Evolutionary conservation across 1,140 invertebrate species (phyloP), one percentile per base, ranked within the genome.

Genomic region (Myzus persicae): DNA sequence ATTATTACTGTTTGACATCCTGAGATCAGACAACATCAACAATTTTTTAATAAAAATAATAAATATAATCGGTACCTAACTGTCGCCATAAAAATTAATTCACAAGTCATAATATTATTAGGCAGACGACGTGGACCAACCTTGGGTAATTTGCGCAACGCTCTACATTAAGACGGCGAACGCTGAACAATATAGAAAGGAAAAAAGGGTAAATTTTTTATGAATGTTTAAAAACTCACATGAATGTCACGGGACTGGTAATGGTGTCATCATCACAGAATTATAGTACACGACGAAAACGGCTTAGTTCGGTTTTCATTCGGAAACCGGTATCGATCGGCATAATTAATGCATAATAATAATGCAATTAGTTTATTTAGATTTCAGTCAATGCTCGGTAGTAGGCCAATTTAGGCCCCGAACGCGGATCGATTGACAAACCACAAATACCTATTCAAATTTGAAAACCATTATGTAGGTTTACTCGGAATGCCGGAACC

Each of bases 1-100:
- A 85, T 93, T 93, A 85, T 51, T 93, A 54, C 67, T 84, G 76
- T 48, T 84, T 82, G 91, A 93, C 91, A 93, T 93, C 5, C 91
- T 93, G 36, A 22, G 26, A 67, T 42, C 48, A 40, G 38, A 90
- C 14, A 40, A 90, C 7, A 67, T 36, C 51, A 54, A 89, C 26
- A 51, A 89, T 48, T 46, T 26, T 26, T 26, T n/a, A n/a, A 26
- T 67, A 67, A 67, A n/a, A 14, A 67, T 67, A 14, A 59, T 59
- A n/a, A 59, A 67, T 18, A n/a, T n/a, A n/a, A 67, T 14, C 3
- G 14, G 59, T n/a, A 9, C 20, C 48, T 20, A n/a, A 67, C 31
- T 67, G 31, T n/a, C 18, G 4, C 3, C 0, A 67, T 67, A n/a
- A n/a, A 67, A 67, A n/a, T 67, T 67, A n/a, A 67, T 67, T 67